Evolutionary conservation across 1,140 invertebrate species (phyloP).

Genomic region (Stegodyphus mimosarum): DNA sequence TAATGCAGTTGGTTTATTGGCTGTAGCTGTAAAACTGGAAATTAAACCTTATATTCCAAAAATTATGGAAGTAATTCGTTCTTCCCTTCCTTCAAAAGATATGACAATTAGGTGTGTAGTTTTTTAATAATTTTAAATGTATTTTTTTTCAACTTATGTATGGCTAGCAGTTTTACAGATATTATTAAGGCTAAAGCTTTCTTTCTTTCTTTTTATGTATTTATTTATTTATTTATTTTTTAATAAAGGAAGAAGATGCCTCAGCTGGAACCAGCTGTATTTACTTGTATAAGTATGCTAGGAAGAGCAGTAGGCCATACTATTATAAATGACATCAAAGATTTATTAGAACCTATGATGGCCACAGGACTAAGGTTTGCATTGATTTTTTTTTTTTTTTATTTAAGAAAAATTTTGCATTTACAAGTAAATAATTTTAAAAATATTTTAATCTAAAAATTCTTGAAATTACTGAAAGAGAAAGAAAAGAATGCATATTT

Average conservation of each 20-base stretch:
- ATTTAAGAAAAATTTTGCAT: background rate
- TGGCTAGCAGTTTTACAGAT: no score
- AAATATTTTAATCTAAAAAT: no score
- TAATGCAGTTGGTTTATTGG: constrained; percentile 88
- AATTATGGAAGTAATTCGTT: constrained; percentile 89
- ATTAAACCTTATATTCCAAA: constrained; percentile 83
- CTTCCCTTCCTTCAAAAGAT: constrained; percentile 81
- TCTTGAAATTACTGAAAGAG: no score
- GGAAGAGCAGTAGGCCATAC: constrained; percentile 84
- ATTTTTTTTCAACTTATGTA: no score
- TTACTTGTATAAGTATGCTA: constrained; percentile 93
- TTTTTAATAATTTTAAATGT: background rate
- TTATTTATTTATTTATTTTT: constrained; percentile 12
- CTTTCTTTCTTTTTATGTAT: no score
- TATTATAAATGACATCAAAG: constrained; percentile 82
- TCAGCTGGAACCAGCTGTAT: constrained; percentile 84
- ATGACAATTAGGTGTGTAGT: constrained; percentile 56
- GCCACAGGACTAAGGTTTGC: constrained; percentile 79
- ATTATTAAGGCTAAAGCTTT: no score
- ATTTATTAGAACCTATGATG: constrained; percentile 91
- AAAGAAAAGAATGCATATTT: no score
- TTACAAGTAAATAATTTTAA: no score
- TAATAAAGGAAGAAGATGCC: constrained; percentile 65
- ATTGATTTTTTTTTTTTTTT: background rate
- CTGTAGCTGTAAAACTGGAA: constrained; percentile 86